A percentile compares a stretch with the other conserved stretches of the same genome.
These are phyloP conservation scores for Stegastes partitus DNA, from an alignment of 2,113 vertebrate genomes.

Conservation along the genomic window DNA sequence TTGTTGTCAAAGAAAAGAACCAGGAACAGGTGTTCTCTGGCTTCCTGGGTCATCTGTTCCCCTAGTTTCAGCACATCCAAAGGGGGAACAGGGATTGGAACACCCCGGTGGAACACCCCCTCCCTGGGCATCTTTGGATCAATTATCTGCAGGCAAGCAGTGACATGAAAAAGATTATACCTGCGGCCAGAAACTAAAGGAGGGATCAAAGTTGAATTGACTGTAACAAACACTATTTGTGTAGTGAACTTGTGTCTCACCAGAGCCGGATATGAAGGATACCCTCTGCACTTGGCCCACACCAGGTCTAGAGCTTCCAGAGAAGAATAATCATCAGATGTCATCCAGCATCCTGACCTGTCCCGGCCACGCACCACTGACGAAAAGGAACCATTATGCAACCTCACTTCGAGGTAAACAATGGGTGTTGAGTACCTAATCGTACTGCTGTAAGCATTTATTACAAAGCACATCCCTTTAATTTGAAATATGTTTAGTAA, in stretches of 20 bases:
- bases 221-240: neutral
- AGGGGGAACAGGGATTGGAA: constrained; percentile 97
- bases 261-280: constrained; percentile 97
- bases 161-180: constrained; percentile 7
- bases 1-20: constrained; percentile 99
- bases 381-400: neutral
- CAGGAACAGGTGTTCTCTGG: constrained; percentile 97
- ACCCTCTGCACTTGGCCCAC: constrained; percentile 98
- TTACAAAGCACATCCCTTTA: neutral
- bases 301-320: constrained; percentile 97
- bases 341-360: constrained; percentile 91
- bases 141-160: constrained; percentile 89
- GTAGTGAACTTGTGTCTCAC: constrained; percentile 79
- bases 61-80: constrained; percentile 97
- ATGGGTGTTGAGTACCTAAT: neutral
- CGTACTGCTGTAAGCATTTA: neutral
- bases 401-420: neutral
- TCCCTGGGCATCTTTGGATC: constrained; percentile 99
- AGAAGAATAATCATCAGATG: constrained; percentile 93
- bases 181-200: neutral
- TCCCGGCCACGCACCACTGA: constrained; percentile 93
- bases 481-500: no score
- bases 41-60: constrained; percentile 99
- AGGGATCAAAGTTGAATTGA: no score
- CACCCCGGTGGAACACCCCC: constrained; percentile 97